Base-by-base conservation (phyloP, 1,140 invertebrate species). In the Sinella curviseta region DNA sequence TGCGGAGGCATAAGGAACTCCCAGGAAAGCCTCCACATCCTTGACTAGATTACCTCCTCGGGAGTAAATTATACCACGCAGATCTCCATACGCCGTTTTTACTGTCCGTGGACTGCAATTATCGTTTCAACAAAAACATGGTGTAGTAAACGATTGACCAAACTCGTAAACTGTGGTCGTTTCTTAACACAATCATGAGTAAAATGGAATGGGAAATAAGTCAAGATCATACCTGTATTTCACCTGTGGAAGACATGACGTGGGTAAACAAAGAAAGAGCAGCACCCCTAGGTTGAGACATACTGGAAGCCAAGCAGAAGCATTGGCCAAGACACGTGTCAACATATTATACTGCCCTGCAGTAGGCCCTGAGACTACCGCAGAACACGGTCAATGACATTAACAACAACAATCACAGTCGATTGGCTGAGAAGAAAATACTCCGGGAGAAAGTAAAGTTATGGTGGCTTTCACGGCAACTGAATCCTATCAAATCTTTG, bases 1-100 rank as follows among this genome's bases (percentile, higher is more conserved):
- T 26, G 91, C 86, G 1, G 89, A 88, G 2, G 90, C 90, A 83
- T 91, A 91, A 0, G 89, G 89, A 67, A 90, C 86, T 12, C 91
- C 91, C 48, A 90, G 84, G 84, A 90, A 91, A 31, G 65, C 65
- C 73, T 83, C 79, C 14, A 77, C 57, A 73, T 83, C 83, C 31
- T 77, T 78, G 24, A 79, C 35, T 78, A 83, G 77, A 35, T 55
- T 82, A 26, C 81, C 81, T 14, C 65, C 31, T 39, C 74, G 35
- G 17, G 83, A 78, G 36, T 82, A 76, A 28, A 83, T 78, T 48
- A 83, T 74, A 33, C 83, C 83, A 31, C 83, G 81, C 20, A 83
- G 65, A 74, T 79, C 80, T 39, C 83, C 83, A 65, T 83, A 83
- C 26, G 83, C 81, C 30, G 83, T 83, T 34, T 83, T 79, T 67